phyloP scores from a whole-genome alignment of 2,113 vertebrate species.

The Terrapene triunguis region DNA sequence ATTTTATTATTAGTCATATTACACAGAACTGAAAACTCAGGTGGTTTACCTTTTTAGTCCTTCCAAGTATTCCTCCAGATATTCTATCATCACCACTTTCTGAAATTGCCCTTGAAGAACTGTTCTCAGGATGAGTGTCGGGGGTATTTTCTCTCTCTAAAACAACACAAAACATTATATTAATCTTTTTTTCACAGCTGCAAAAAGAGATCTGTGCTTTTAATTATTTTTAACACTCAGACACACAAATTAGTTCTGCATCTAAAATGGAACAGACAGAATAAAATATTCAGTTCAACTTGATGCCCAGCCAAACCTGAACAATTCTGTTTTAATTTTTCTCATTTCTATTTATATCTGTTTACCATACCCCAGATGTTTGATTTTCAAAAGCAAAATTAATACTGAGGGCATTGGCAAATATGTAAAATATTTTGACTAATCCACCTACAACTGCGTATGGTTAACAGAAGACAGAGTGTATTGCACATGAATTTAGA shows the following conservation, averaged over 20 bases:
- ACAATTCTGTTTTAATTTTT: background rate
- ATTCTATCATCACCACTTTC: slow-evolving; percentile 50
- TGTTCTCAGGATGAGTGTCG: slow-evolving; percentile 42
- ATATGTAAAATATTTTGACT: slow-evolving; percentile 18
- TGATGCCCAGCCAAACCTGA: background rate
- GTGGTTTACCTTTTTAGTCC: slow-evolving; percentile 72
- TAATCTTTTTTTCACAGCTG: slow-evolving; percentile 25
- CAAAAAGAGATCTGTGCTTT: background rate
- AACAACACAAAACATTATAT: slow-evolving; percentile 50
- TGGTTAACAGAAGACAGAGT: slow-evolving; percentile 14
- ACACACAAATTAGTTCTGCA: background rate
- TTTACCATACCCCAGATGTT: background rate
- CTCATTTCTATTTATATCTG: background rate
- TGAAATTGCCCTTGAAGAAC: slow-evolving; percentile 48
- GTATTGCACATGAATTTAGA: background rate
- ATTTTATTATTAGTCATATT: background rate
- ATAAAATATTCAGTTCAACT: background rate
- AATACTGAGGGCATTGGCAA: background rate
- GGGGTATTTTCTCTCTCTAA: slow-evolving; percentile 62
- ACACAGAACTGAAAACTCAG: slow-evolving; percentile 14
- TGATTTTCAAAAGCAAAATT: background rate
- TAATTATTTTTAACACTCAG: slow-evolving; percentile 26
- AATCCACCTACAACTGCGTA: background rate
- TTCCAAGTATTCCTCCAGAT: slow-evolving; percentile 57
- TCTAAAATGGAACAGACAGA: background rate